Evolutionary conservation across 2,113 vertebrate species (phyloP).

Genomic region (Pandion haliaetus): DNA sequence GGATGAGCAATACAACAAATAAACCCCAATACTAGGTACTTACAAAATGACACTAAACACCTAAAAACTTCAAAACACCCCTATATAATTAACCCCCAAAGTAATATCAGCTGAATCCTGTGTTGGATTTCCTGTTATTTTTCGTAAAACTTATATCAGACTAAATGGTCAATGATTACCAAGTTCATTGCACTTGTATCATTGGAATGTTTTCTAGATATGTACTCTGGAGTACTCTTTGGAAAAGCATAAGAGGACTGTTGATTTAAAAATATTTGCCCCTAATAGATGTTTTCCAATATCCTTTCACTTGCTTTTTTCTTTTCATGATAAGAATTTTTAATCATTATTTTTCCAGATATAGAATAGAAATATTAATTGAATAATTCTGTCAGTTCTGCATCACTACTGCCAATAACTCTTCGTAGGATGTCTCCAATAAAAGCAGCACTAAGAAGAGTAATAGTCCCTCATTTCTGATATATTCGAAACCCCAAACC

Average conservation of each 20-base stretch:
- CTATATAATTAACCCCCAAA: background rate
- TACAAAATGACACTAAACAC: background rate
- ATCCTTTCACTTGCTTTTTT: background rate
- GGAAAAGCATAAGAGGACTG: background rate
- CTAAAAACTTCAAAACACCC: background rate
- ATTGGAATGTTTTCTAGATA: background rate
- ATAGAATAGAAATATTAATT: background rate
- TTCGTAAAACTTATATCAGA: background rate
- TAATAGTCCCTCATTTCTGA: background rate
- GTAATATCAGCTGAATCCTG: background rate
- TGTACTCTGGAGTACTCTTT: background rate
- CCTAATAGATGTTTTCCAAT: background rate
- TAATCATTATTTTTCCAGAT: background rate
- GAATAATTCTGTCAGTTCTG: background rate
- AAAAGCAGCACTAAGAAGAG: background rate
- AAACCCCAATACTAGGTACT: background rate
- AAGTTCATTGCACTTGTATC: background rate
- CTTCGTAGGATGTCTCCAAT: background rate
- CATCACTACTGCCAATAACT: background rate
- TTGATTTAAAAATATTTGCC: background rate
- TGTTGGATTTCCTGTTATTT: background rate
- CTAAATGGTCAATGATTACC: background rate
- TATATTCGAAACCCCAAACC: background rate
- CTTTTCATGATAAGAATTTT: background rate
- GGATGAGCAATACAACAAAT: background rate